A percentile compares a stretch with the other conserved stretches of the same genome.
phyloP scores from a whole-genome alignment of 2,888 invertebrate species.

The Xestia ashworthii region DNA sequence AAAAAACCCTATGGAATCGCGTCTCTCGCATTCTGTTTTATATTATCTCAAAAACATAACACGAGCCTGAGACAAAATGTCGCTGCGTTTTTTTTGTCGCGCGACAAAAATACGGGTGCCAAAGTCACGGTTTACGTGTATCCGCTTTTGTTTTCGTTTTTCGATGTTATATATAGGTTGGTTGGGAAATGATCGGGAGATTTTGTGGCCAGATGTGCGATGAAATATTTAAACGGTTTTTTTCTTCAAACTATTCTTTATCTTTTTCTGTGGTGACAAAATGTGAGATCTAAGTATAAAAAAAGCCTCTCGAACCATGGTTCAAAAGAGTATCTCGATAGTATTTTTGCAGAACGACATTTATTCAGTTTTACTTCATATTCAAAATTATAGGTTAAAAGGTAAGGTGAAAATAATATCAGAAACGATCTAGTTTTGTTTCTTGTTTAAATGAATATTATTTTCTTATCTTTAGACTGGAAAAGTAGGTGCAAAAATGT shows the following conservation, averaged over 20 bases:
- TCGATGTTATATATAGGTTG: constrained; percentile 46
- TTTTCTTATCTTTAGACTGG: background rate
- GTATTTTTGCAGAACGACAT: too few relatives aligned
- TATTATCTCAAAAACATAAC: constrained; percentile 80
- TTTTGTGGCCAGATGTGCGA: constrained; percentile 27
- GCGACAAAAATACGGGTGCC: constrained; percentile 70
- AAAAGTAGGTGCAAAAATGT: background rate
- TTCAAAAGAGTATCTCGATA: background rate
- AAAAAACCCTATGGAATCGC: constrained; percentile 72
- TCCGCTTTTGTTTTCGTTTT: constrained; percentile 60
- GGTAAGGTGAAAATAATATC: too few relatives aligned
- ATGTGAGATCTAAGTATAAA: background rate
- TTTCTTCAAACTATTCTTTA: background rate
- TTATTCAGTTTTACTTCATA: background rate
- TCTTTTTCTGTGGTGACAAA: background rate
- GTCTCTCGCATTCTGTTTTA: constrained; percentile 79
- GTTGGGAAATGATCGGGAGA: constrained; percentile 29
- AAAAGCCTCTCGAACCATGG: background rate
- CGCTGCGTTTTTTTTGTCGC: constrained; percentile 69
- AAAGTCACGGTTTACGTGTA: constrained; percentile 71
- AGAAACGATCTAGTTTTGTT: too few relatives aligned
- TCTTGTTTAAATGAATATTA: too few relatives aligned
- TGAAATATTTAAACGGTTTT: constrained; percentile 13
- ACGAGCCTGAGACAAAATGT: constrained; percentile 76
- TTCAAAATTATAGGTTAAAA: background rate